Evolutionary conservation across 2,888 invertebrate species (phyloP).

Genomic region (Argyresthia albistria): DNA sequence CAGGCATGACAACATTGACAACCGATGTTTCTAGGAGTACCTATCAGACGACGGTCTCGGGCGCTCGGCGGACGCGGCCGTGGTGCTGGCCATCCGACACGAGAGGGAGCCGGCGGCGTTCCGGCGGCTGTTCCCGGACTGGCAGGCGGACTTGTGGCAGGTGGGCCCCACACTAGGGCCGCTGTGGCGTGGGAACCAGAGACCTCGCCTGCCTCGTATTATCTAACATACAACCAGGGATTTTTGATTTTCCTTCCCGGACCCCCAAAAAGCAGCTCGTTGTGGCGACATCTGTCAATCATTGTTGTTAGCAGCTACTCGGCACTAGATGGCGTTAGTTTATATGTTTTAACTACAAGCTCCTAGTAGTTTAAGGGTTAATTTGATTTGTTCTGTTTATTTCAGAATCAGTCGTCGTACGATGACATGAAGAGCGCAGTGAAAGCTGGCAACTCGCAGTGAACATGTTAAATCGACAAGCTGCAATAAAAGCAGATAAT

Average conservation of each 20-base stretch:
- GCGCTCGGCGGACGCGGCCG: slow-evolving; percentile 76
- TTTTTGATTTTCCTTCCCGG: neutral
- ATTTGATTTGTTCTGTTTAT: slow-evolving; percentile 13
- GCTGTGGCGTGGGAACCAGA: neutral
- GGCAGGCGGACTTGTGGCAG: slow-evolving; percentile 80
- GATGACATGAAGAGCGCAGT: slow-evolving; percentile 59
- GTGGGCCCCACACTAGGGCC: slow-evolving; percentile 34
- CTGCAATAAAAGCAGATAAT: too few relatives aligned
- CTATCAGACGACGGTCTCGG: slow-evolving; percentile 77
- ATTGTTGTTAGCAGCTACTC: neutral
- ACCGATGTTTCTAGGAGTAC: slow-evolving; percentile 71
- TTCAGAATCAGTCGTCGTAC: slow-evolving; percentile 58
- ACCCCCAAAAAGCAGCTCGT: neutral
- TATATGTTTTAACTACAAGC: neutral
- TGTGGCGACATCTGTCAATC: neutral
- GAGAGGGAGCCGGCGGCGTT: slow-evolving; percentile 83
- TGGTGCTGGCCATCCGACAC: slow-evolving; percentile 80
- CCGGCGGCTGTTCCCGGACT: slow-evolving; percentile 81
- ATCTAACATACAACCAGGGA: too few relatives aligned
- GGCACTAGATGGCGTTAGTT: neutral
- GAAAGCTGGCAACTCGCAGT: slow-evolving; percentile 36
- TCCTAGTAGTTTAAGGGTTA: neutral
- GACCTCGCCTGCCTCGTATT: too few relatives aligned
- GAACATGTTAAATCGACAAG: too few relatives aligned
- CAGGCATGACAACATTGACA: neutral